Base-by-base conservation (phyloP, 2,113 vertebrate genomes). In the Cardinalis cardinalis region DNA sequence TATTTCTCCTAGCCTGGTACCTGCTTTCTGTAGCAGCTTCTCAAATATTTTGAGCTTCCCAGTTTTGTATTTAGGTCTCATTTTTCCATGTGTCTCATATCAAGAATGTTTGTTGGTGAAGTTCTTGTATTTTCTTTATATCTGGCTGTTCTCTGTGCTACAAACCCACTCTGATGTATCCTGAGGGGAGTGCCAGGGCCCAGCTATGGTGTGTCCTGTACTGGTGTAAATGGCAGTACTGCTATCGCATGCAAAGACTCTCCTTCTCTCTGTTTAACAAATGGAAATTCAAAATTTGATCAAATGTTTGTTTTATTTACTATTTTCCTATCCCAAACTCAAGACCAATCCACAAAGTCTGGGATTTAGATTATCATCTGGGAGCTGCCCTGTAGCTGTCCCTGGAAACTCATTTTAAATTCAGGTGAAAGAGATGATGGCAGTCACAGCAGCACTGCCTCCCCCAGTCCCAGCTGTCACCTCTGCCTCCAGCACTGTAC, bases 391-490 rank as follows among this genome's bases (percentile, higher is more conserved):
- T 66, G 23, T 66, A 84, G 48, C 28, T 32, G 34, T 28, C 21
- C 28, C 1, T 88, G 56, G 52, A 74, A 83, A 66, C 5, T 51
- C 15, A 60, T 74, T 88, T 60, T 56, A 75, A 73, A 16, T 90
- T 88, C 48, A 69, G 60, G 34, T 55, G 32, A 40, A n/a, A 49
- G 25, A 60, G 60, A 26, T 78, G 8, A 64, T 2, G 4, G 31
- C 60, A 81, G 26, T 61, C 41, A 55, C 23, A 80, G 64, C 46
- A 43, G 31, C 69, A 41, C 43, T 81, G 60, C 61, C 31, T 74
- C 20, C 31, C 18, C 19, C 19, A 0, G 0, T 14, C 31, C 14
- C 55, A 64, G 23, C 6, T 2, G 15, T 58, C 56, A 48, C 48
- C 40, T 72, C 68, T 84, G 68, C 71, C 68, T 60, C 60, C 32